A percentile compares a stretch with the other conserved stretches of the same genome.
Conservation (phyloP, 2,113 vertebrate genomes). For the Cisticola juncidis region DNA sequence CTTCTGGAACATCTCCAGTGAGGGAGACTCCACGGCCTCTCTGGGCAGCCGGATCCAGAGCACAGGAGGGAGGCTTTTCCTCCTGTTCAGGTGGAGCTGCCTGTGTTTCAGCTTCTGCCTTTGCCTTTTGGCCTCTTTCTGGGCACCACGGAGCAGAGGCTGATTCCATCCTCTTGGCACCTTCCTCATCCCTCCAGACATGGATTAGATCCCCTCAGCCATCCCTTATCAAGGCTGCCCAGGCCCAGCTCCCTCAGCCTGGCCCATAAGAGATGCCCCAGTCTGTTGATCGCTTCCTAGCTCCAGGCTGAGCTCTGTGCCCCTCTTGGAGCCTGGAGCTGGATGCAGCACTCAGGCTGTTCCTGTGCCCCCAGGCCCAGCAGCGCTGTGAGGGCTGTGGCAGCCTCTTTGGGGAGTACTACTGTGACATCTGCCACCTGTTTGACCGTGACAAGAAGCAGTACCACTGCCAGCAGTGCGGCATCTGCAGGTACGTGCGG, state of each 20-base stretch:
- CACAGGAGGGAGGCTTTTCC: not conserved
- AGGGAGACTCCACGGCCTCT: not conserved
- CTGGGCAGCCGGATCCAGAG: not conserved
- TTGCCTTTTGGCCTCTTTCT: not conserved
- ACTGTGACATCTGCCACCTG: conserved; percentile 90
- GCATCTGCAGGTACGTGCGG: conserved; percentile 88
- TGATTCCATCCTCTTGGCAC: not conserved
- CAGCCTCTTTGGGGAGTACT: conserved; percentile 90
- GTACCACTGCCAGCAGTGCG: conserved; percentile 90
- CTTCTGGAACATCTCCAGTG: not conserved
- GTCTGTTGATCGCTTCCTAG: rapidly evolving
- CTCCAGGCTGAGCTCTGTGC: not conserved
- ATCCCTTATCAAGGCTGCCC: not conserved
- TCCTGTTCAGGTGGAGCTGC: rapidly evolving
- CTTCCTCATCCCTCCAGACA: not conserved
- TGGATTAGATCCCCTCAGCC: not conserved
- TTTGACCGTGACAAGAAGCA: conserved; percentile 94
- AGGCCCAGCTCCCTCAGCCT: not conserved
- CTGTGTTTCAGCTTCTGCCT: not conserved
- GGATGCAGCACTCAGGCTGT: rapidly evolving
- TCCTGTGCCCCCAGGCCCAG: conserved; percentile 74
- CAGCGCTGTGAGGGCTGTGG: conserved; percentile 84
- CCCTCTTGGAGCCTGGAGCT: not conserved
- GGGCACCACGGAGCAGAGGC: not conserved
- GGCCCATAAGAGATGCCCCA: not conserved